A percentile compares a stretch with the other conserved stretches of the same genome.
Conservation (phyloP, 2,797 vertebrate genomes). For the Ptychadena robeensis region DNA sequence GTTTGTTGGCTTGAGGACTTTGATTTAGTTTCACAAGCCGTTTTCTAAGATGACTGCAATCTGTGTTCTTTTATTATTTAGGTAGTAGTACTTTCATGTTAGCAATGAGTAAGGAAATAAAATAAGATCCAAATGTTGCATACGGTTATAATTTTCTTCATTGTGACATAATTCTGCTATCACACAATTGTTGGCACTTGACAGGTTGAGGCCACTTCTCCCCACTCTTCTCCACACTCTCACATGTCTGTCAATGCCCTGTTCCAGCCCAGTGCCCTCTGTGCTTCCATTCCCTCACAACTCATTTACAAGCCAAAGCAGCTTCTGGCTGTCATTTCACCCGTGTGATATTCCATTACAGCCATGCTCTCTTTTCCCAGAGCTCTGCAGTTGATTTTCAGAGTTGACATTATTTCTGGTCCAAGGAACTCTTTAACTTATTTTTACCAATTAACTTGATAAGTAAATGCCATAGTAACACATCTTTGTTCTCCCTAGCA, state of each 20-base stretch:
- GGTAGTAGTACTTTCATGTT: background rate
- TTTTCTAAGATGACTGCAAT: background rate
- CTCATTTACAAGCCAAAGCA: constrained; percentile 63
- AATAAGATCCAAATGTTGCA: constrained; percentile 16
- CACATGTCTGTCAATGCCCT: constrained; percentile 43
- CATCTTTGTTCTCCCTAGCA: background rate
- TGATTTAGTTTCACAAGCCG: constrained; percentile 22
- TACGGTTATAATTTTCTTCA: background rate
- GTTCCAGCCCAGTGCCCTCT: constrained; percentile 55
- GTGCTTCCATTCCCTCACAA: constrained; percentile 53
- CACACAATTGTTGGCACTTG: constrained; percentile 16
- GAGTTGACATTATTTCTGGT: constrained; percentile 21
- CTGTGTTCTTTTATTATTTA: constrained; percentile 9
- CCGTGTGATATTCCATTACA: constrained; percentile 57
- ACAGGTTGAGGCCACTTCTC: constrained; percentile 22
- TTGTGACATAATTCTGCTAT: constrained; percentile 4
- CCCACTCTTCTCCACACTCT: constrained; percentile 20
- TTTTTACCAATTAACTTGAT: constrained; percentile 22
- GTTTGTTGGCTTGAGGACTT: constrained; percentile 25
- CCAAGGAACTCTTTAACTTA: background rate
- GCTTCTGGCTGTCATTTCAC: constrained; percentile 58
- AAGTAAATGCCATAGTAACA: constrained; percentile 21
- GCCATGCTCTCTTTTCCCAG: constrained; percentile 39
- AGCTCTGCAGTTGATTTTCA: constrained; percentile 47
- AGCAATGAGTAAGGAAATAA: constrained; percentile 5